Percentiles rank a stretch among this genome's conserved stretches.
Evolutionary conservation across 2,113 vertebrate species (phyloP).

Genomic region (Neotragus moschatus): DNA sequence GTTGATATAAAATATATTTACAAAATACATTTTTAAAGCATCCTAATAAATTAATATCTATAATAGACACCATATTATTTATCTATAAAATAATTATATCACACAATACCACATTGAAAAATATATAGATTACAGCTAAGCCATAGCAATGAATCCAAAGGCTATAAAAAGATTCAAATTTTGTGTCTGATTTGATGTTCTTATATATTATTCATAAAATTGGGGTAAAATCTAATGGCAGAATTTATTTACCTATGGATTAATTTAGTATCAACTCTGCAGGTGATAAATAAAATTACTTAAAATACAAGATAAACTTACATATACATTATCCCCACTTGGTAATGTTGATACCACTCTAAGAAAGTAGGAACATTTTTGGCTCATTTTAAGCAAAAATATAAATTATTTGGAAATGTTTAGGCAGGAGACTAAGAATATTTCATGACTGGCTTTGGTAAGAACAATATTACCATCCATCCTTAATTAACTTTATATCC

Average conservation of each 20-base stretch:
- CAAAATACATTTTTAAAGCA: conserved; percentile 18
- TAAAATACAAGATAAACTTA: neutral
- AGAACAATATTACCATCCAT: neutral
- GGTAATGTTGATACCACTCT: neutral
- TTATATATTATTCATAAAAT: conserved; percentile 9
- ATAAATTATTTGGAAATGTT: neutral
- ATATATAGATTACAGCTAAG: neutral
- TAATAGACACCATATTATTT: neutral
- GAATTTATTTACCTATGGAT: neutral
- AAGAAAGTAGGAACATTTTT: neutral
- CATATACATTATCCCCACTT: neutral
- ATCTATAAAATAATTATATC: neutral
- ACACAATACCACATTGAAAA: neutral
- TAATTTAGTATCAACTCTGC: neutral
- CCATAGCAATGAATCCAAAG: neutral
- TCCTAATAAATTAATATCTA: neutral
- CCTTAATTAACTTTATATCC: neutral
- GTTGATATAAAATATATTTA: neutral
- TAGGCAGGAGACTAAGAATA: neutral
- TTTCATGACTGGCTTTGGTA: neutral
- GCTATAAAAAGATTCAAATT: neutral
- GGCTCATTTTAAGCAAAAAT: neutral
- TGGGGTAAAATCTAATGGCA: neutral
- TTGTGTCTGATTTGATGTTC: neutral
- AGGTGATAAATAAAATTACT: neutral